Base-by-base conservation (phyloP, 2,113 vertebrate species). In the Oryzias celebensis region DNA sequence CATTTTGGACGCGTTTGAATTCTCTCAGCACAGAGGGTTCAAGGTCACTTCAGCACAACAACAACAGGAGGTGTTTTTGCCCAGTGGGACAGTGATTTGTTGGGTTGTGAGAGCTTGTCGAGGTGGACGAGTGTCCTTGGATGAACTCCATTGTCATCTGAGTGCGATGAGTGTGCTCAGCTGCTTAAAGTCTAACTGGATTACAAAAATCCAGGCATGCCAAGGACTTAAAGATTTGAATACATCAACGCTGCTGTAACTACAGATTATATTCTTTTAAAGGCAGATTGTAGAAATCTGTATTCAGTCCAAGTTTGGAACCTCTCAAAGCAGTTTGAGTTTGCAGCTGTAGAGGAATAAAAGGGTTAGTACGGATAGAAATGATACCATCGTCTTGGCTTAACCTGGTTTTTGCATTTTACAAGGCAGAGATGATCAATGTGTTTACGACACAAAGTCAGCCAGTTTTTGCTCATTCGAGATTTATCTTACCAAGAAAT, bases 61-160 rank as follows among this genome's bases (percentile, higher is more conserved):
- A 60, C 64, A 80, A 47, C 67, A 65, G 43, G 55, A 68, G 67
- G 49, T 53, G 75, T 51, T 67, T 71, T 2, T 31, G 54, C 62
- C 73, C 57, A 4, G 13, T 5, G 67, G 57, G 73, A 74, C 49
- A 3, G 15, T 44, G 68, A 67, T 62, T 63, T 57, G 36, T 28
- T 67, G 1, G 13, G 28, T 42, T 60, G 31, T 47, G 43, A 54
- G 26, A 65, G 46, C 55, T 31, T 43, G 50, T 65, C 4, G 44
- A 47, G 14, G 58, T 47, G 57, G 70, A 68, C 46, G 7, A 17
- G 7, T 15, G 46, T 78, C 71, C 68, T 78, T 72, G 64, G 58
- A 65, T 58, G 18, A 71, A 77, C 23, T 64, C 28, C 23, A 44
- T 7, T 46, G 42, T 57, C 52, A 42, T 75, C 8, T 47, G 65